Evolutionary conservation across 1,140 invertebrate genomes (phyloP), one percentile per base, ranked within the genome.

Genomic region (Danaus plexippus): DNA sequence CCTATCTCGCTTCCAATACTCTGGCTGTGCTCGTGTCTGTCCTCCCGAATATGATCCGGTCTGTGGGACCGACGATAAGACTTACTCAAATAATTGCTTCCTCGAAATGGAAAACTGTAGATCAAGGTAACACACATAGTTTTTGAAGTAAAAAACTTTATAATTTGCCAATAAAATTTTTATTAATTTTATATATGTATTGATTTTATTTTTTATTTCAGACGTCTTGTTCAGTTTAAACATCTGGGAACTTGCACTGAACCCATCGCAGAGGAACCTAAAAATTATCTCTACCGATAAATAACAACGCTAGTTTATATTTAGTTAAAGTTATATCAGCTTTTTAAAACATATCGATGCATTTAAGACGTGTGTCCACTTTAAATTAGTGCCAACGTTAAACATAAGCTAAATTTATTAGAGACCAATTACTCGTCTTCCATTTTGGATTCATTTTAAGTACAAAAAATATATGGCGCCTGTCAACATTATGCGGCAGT

Each of bases 41-140:
- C 92, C 94, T 1, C 89, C 91, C 0, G 93, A 94, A 56, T 96
- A 95, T 75, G 94, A 97, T 71, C 95, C 95, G 0, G 93, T 97
- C 9, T 98, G 96, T 80, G 96, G 94, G 12, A 94, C 92, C 1
- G 95, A 98, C 75, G 91, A 91, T 44, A 94, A 94, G 87, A 97
- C 95, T 0, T 98, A 98, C 89, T 92, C 93, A 66, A 98, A 98
- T 81, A 92, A 93, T 64, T 98, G 97, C 78, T 97, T 97, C 89
- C 89, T 98, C 64, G 92, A 95, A 76, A 94, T 96, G 75, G 94
- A 96, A 86, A 96, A 94, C 66, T 97, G 95, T 75, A 90, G 94
- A 68, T 94, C 94, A 59, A 90, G 93, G 87, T 91, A 57, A 73
- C 50, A 44, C 12, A 53, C 40, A 43, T 32, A 2, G 22, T 32